These are phyloP conservation scores for Mesembrinibis cayennensis DNA, from an alignment of 2,113 vertebrate genomes.

Conservation along the genomic window DNA sequence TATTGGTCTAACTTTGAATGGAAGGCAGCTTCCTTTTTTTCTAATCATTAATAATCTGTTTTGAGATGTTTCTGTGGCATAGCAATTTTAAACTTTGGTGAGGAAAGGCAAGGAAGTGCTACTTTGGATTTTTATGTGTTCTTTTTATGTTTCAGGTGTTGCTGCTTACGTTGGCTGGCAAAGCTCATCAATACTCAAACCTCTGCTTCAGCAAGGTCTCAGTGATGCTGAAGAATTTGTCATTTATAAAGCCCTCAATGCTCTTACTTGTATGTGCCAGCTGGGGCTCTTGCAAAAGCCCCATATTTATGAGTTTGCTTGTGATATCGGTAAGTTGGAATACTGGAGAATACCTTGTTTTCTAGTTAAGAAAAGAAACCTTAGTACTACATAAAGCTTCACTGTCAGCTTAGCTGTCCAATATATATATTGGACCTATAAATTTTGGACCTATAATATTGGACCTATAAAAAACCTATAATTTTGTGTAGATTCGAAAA, in stretches of 20 bases:
- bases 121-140: neutral
- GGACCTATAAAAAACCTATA: no score
- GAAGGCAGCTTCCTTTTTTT: neutral
- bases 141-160: constrained; percentile 79
- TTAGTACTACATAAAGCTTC: neutral
- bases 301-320: constrained; percentile 95
- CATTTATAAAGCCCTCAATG: constrained; percentile 94
- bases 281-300: constrained; percentile 94
- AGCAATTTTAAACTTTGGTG: neutral
- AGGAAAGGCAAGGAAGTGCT: neutral
- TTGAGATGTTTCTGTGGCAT: neutral
- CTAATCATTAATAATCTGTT: neutral
- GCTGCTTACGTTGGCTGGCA: constrained; percentile 99
- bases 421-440: no score
- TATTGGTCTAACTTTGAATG: neutral
- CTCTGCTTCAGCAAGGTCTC: constrained; percentile 94
- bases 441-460: no score
- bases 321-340: constrained; percentile 88
- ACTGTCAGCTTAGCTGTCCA: neutral
- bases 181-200: constrained; percentile 96
- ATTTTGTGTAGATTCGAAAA: no score
- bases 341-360: neutral
- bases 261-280: constrained; percentile 97
- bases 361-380: neutral
- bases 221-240: constrained; percentile 98